phyloP scores from a whole-genome alignment of 1,140 invertebrate species.

The Pogonus chalceus region DNA sequence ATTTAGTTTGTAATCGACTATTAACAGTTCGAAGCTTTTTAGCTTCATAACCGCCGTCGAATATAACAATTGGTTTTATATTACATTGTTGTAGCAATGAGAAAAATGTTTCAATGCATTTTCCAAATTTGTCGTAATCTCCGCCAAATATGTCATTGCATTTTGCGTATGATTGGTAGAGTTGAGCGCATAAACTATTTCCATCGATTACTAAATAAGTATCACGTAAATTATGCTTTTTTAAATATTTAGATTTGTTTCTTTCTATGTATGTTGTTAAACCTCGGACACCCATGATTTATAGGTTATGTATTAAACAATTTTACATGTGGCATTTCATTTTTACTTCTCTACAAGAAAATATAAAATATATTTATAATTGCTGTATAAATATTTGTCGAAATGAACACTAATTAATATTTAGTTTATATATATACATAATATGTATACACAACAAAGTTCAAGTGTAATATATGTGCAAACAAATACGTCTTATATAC shows the following conservation, averaged over 20 bases:
- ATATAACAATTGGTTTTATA: conserved; percentile 63
- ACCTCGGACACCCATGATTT: conserved; percentile 67
- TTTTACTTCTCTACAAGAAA: too few species aligned
- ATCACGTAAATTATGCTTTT: conserved; percentile 54
- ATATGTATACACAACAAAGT: too few species aligned
- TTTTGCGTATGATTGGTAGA: conserved; percentile 54
- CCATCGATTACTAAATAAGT: conserved; percentile 73
- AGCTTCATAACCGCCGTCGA: conserved; percentile 72
- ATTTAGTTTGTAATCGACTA: conserved; percentile 49
- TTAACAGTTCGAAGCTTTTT: conserved; percentile 65
- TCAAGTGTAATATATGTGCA: too few species aligned
- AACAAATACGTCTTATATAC: too few species aligned
- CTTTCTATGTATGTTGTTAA: conserved; percentile 67
- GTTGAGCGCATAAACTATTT: conserved; percentile 59
- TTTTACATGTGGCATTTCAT: too few species aligned
- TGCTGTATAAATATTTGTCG: too few species aligned
- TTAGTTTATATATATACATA: too few species aligned
- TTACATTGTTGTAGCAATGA: conserved; percentile 58
- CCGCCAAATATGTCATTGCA: conserved; percentile 69
- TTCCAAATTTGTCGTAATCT: conserved; percentile 70
- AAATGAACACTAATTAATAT: too few species aligned
- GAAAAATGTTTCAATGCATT: conserved; percentile 58
- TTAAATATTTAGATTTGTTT: conserved; percentile 52
- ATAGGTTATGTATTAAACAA: background rate
- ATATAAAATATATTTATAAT: too few species aligned